Evolutionary conservation across 2,888 invertebrate genomes (phyloP), one percentile per base, ranked within the genome.

Genomic region (Ligdia adustata): DNA sequence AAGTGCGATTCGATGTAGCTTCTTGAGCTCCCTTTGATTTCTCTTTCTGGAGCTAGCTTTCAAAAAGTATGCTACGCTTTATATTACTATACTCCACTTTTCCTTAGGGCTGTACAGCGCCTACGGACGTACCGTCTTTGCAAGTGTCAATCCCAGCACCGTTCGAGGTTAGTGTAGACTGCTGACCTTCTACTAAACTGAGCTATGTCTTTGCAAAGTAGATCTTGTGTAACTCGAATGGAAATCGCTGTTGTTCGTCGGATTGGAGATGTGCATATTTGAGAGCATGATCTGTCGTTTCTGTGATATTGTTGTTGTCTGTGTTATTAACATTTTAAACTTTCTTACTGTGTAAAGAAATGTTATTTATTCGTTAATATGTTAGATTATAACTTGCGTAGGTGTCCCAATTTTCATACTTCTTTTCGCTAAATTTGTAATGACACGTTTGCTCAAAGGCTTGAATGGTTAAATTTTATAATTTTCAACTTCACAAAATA

Each of bases 121-220:
- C 47, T 22, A 22, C 48, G 38, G 48, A 49, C n/a, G 32, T 37
- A 11, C 38, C 48, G 11, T 47, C 42, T 41, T 35, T 41, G 35
- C 41, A 47, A 37, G 47, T 41, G 18, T 41, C 47, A 40, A 26
- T 47, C 41, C 48, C 42, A 29, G 24, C 48, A 28, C 38, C 32
- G 7, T 42, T 42, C 14, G 48, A 49, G 48, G 48, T 49, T 42
- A 49, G 48, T 49, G 9, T 35, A 31, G 22, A 31, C 9, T 18
- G 26, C 22, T 41, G 35, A 31, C 9, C 37, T 41, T 47, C 41
- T 37, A 32, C 45, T 45, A 27, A 48, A 43, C 15, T 16, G 48
- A 49, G 48, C 48, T 15, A 42, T 49, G 48, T 49, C 48, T 49
- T 49, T 49, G 48, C 48, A 49, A 49, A 49, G 27, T 47, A 47